phyloP scores from a whole-genome alignment of 2,888 invertebrate genomes.

The Cerastoderma edule region DNA sequence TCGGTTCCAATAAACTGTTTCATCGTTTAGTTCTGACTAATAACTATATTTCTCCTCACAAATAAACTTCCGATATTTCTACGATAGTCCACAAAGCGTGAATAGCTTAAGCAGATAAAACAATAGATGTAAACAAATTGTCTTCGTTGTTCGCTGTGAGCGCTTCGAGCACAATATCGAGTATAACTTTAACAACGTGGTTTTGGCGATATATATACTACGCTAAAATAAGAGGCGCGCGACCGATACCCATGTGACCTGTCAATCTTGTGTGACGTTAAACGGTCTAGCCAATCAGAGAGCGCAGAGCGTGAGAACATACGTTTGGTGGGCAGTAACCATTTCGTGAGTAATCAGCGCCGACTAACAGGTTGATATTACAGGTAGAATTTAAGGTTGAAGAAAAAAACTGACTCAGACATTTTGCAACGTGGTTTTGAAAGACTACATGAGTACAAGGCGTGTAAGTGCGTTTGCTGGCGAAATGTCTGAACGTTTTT shows the following conservation, averaged over 20 bases:
- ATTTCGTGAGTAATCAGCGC: not conserved
- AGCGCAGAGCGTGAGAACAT: slow-evolving; percentile 17
- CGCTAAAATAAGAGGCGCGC: slow-evolving; percentile 20
- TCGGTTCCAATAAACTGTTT: slow-evolving; percentile 38
- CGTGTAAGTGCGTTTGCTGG: no score
- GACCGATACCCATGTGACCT: slow-evolving; percentile 39
- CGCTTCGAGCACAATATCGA: not conserved
- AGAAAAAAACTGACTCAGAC: not conserved
- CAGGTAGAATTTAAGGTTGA: not conserved
- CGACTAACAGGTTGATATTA: not conserved
- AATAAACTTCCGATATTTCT: no score
- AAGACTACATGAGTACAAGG: no score
- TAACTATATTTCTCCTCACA: no score
- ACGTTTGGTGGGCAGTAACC: not conserved
- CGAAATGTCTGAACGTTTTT: no score
- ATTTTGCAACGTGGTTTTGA: no score
- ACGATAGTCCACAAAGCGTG: no score
- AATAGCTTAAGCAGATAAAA: no score
- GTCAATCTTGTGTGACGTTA: slow-evolving; percentile 24
- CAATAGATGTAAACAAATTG: no score
- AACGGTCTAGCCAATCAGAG: slow-evolving; percentile 5
- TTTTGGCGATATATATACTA: slow-evolving; percentile 17
- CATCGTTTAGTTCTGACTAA: no score
- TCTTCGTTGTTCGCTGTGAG: not conserved
- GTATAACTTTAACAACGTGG: not conserved